These are phyloP conservation scores for Dendrophyllia cribrosa DNA, from an alignment of 64 coral and sea anemone species.

Conservation along the genomic window DNA sequence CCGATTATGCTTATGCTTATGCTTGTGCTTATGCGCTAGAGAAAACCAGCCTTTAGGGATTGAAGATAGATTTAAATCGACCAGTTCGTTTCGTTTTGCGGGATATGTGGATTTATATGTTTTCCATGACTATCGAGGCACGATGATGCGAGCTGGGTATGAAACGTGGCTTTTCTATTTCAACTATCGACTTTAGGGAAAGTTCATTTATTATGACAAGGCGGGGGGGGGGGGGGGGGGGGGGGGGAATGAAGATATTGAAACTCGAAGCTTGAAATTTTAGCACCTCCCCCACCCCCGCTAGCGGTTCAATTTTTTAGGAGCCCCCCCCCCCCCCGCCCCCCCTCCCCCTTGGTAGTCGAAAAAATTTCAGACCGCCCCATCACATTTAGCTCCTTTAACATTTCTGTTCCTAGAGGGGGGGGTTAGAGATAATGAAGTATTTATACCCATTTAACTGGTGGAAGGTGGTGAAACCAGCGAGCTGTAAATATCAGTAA, in stretches of 20 bases:
- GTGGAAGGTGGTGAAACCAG: slow-evolving; percentile 61
- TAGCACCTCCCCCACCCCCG: no score
- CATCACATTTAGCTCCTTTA: slow-evolving; percentile 62
- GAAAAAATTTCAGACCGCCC: no score
- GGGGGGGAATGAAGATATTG: no score
- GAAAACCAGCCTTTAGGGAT: no score
- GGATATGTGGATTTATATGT: slow-evolving; percentile 19
- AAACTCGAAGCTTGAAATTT: no score
- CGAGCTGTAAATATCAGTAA: background rate
- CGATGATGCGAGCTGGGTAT: slow-evolving; percentile 31
- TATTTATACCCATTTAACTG: slow-evolving; percentile 64
- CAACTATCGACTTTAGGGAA: slow-evolving; percentile 28
- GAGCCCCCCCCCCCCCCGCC: no score
- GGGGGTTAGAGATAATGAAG: slow-evolving; percentile 49
- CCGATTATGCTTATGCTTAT: no score
- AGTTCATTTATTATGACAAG: no score
- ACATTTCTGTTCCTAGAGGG: slow-evolving; percentile 44
- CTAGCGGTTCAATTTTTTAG: no score
- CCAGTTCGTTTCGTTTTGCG: background rate
- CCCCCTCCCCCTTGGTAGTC: no score
- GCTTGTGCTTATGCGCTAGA: no score
- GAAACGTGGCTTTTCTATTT: slow-evolving; percentile 56
- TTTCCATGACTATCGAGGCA: slow-evolving; percentile 31
- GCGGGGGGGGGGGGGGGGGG: no score
- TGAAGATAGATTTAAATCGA: slow-evolving; percentile 2